These are phyloP conservation scores for Leptinotarsa texana DNA, from an alignment of 1,140 invertebrate species.

Conservation along the genomic window DNA sequence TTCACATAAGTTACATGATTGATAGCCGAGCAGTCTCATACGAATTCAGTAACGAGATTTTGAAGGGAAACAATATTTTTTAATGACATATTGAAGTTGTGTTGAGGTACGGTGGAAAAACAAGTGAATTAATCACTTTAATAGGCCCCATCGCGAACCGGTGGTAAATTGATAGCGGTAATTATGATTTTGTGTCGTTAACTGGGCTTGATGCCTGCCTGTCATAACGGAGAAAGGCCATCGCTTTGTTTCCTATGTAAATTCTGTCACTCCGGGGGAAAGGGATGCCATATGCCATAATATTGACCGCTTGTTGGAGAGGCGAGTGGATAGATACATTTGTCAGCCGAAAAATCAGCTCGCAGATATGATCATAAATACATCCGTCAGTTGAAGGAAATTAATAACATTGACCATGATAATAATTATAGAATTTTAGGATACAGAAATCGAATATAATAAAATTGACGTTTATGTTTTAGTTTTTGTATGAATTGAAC, in stretches of 20 bases:
- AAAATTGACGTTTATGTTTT: too few species aligned
- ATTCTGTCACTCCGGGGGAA: conserved; percentile 19
- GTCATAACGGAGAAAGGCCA: conserved; percentile 35
- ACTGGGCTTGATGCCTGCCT: conserved; percentile 42
- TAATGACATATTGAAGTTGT: conserved; percentile 44
- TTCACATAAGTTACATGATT: not conserved
- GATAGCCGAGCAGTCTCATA: not conserved
- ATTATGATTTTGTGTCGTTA: conserved; percentile 47
- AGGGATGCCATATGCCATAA: not conserved
- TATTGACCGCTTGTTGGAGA: not conserved
- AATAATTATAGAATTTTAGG: too few species aligned
- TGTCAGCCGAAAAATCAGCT: not conserved
- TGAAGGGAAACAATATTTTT: conserved; percentile 45
- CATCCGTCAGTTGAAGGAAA: too few species aligned
- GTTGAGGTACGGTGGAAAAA: conserved; percentile 39
- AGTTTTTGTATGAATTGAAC: too few species aligned
- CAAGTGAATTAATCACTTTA: conserved; percentile 45
- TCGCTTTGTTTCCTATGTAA: conserved; percentile 21
- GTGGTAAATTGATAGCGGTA: conserved; percentile 43
- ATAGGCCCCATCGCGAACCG: conserved; percentile 42
- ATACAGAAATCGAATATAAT: too few species aligned
- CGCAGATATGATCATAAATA: not conserved
- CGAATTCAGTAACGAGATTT: conserved; percentile 31
- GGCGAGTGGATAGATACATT: not conserved
- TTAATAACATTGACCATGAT: too few species aligned